These are phyloP conservation scores for Trichonephila clavipes DNA, from an alignment of 1,140 invertebrate species.

Conservation along the genomic window DNA sequence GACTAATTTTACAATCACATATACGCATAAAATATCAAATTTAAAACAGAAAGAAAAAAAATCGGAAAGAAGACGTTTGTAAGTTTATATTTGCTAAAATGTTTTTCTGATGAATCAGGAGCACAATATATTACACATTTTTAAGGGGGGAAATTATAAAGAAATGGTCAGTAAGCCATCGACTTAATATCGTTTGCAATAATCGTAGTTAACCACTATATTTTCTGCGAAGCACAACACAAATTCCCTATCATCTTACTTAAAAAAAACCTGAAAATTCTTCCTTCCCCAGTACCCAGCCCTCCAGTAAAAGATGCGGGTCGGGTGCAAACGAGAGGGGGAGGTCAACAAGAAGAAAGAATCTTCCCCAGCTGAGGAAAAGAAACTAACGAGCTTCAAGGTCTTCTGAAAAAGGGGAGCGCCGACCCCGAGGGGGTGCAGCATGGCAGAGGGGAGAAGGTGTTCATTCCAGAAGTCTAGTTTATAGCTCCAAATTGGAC, in stretches of 20 bases:
- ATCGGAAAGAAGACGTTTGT: no score
- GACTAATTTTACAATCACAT: no score
- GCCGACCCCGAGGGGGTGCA: conserved; percentile 58
- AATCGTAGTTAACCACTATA: not conserved
- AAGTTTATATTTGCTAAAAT: no score
- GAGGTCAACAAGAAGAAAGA: conserved; percentile 13
- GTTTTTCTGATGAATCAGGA: no score
- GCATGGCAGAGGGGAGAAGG: not conserved
- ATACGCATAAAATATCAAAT: no score
- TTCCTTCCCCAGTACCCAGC: no score
- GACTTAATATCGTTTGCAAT: conserved; percentile 6
- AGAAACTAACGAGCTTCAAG: conserved; percentile 72
- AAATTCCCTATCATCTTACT: not conserved
- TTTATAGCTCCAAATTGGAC: conserved; percentile 65
- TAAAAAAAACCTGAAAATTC: not conserved
- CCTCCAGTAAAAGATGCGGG: conserved; percentile 29
- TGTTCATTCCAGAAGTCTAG: not conserved
- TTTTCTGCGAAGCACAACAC: not conserved
- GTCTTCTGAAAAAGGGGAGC: conserved; percentile 71
- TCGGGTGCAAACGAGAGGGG: not conserved
- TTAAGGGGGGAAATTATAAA: not conserved
- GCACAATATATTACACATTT: no score
- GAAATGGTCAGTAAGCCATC: not conserved
- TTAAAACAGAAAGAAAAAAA: no score
- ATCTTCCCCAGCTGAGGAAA: not conserved